Conservation (phyloP, 2,888 invertebrate genomes). For the Cheiracanthium punctorium region DNA sequence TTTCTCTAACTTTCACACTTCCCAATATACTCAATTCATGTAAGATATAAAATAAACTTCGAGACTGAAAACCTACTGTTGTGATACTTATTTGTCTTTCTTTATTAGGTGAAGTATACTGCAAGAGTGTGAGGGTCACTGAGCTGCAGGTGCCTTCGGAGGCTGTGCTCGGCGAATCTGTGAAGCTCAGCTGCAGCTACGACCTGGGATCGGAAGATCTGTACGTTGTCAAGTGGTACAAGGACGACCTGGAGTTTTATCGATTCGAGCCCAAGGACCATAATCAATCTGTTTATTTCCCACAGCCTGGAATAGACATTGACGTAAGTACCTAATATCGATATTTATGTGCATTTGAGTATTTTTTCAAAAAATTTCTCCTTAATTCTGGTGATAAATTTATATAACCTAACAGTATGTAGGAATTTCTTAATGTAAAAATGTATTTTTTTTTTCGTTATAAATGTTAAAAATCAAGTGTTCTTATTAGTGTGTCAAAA, state of each 20-base stretch:
- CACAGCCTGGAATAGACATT: conserved; percentile 58
- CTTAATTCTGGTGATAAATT: too few species aligned
- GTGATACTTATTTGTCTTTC: background rate
- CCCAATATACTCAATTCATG: too few species aligned
- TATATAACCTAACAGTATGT: too few species aligned
- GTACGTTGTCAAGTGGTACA: conserved; percentile 67
- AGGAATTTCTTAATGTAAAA: too few species aligned
- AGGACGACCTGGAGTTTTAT: conserved; percentile 63
- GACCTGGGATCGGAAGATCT: conserved; percentile 58
- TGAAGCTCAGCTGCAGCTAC: conserved; percentile 51
- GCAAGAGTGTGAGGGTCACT: conserved; percentile 43
- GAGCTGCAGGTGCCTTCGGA: conserved; percentile 45
- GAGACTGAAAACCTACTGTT: too few species aligned
- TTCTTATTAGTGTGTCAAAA: too few species aligned
- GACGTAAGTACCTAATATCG: conserved; percentile 58
- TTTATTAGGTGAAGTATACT: background rate
- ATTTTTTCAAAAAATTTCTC: too few species aligned
- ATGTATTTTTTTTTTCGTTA: too few species aligned
- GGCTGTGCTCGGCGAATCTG: conserved; percentile 53
- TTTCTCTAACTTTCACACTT: too few species aligned
- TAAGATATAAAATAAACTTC: too few species aligned
- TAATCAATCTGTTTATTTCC: conserved; percentile 61
- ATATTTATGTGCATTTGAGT: too few species aligned
- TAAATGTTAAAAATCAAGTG: too few species aligned
- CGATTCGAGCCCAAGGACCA: conserved; percentile 58